Evolutionary conservation across 2,113 vertebrate genomes (phyloP), one percentile per base, ranked within the genome.

Genomic region (Siniperca knerii): DNA sequence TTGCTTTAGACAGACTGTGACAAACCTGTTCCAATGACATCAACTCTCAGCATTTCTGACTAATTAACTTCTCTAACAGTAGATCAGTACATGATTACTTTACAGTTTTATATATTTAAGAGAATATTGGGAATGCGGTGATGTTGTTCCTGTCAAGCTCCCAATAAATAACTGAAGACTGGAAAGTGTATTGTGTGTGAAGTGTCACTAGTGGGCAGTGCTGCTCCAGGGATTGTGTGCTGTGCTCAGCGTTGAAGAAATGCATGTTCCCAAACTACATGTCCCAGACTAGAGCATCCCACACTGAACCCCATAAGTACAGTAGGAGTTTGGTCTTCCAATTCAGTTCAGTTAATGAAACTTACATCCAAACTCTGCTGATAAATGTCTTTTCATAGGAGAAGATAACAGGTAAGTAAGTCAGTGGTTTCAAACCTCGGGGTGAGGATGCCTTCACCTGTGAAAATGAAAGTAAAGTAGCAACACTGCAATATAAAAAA

Each of bases 151-250:
- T 77, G 80, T 58, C 75, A 65, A 82, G 23, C 64, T 87, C 75
- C 75, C 72, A 90, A 89, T 89, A 90, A 91, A 92, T 23, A 79
- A 83, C 65, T 54, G 42, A 78, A 81, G 68, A 85, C 87, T 88
- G 73, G 20, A 87, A 25, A 33, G 23, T 91, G 90, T 80, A 83
- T 44, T 85, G 83, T 76, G 67, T 73, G n/a, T 67, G 2, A 58
- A 6, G 20, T 58, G 40, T 42, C 93, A 86, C 69, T 88, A 93
- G 92, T 82, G 90, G 92, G 91, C 93, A 91, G 88, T 89, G 84
- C 74, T 86, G 86, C 80, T 78, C 58, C 66, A 84, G 57, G 35
- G 61, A 75, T 21, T 4, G 68, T 48, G 40, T 54, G 33, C 29
- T 7, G 6, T 55, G 11, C 44, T 8, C 40, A 10, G 4, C 37